Percentiles rank a stretch among this genome's conserved stretches.
Evolutionary conservation across 1,140 invertebrate species (phyloP).

Genomic region (Drosophila tristis): DNA sequence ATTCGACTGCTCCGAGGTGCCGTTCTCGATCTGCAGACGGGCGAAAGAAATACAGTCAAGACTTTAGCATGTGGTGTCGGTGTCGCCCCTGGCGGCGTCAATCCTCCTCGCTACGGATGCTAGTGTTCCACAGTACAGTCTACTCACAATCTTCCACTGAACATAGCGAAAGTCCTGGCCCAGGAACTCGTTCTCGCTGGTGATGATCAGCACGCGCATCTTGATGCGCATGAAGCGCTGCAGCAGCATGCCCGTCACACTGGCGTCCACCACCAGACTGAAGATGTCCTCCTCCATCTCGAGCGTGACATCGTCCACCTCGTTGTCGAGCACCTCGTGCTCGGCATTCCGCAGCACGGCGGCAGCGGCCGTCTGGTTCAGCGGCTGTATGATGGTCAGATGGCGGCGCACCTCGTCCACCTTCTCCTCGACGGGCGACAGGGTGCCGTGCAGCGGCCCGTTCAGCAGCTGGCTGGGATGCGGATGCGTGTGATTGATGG

Average conservation of each 20-base stretch:
- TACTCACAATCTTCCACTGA: constrained; percentile 84
- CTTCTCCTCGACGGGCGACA: constrained; percentile 60
- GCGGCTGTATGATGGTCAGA: constrained; percentile 51
- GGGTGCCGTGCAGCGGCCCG: constrained; percentile 53
- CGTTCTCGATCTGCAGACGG: constrained; percentile 68
- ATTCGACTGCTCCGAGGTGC: constrained; percentile 70
- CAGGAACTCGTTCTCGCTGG: constrained; percentile 73
- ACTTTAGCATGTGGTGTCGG: constrained; percentile 5
- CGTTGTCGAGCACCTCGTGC: constrained; percentile 65
- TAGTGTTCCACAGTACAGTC: constrained; percentile 65
- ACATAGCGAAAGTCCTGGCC: constrained; percentile 82
- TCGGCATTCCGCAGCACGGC: constrained; percentile 63
- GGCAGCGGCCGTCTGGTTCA: constrained; percentile 57
- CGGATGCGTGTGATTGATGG: constrained; percentile 73
- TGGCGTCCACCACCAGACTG: constrained; percentile 72
- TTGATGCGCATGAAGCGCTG: constrained; percentile 73
- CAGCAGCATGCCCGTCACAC: constrained; percentile 76
- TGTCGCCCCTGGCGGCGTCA: too few species aligned
- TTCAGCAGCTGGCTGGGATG: constrained; percentile 68
- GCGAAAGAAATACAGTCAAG: not conserved
- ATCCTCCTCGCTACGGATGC: not conserved
- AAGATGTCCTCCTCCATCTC: constrained; percentile 76
- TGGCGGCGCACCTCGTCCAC: constrained; percentile 65
- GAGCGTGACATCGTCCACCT: constrained; percentile 55
- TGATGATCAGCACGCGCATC: constrained; percentile 79